Evolutionary conservation across 2,888 invertebrate genomes (phyloP).

Genomic region (Sarcophaga variegata): DNA sequence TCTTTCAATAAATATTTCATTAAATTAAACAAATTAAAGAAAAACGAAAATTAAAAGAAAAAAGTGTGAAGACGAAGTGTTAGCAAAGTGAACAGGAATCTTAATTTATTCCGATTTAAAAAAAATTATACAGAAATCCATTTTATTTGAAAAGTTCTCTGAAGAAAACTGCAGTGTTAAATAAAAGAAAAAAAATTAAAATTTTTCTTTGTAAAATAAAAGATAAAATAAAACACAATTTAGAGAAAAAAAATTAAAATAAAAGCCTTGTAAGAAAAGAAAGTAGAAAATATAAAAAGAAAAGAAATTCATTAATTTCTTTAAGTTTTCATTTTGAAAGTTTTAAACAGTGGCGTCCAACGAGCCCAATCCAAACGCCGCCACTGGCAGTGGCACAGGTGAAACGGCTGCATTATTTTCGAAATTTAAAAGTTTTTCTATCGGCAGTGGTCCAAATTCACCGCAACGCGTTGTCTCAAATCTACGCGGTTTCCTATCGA

Average conservation of each 20-base stretch:
- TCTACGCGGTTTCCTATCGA: constrained; percentile 88
- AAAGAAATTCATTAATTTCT: constrained; percentile 36
- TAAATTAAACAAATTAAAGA: constrained; percentile 26
- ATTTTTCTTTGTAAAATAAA: constrained; percentile 15
- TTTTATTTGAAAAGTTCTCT: neutral
- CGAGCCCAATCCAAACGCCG: constrained; percentile 79
- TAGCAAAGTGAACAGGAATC: constrained; percentile 43
- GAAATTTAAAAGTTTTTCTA: constrained; percentile 86
- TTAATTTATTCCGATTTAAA: neutral
- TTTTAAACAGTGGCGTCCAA: constrained; percentile 82
- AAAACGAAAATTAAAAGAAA: neutral
- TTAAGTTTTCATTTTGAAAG: constrained; percentile 41
- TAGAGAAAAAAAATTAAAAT: constrained; percentile 44
- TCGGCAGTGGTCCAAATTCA: constrained; percentile 86
- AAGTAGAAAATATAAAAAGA: neutral
- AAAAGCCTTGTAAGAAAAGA: constrained; percentile 36
- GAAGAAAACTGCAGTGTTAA: constrained; percentile 68
- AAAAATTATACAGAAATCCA: too few species aligned
- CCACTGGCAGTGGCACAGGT: constrained; percentile 73
- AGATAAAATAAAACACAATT: constrained; percentile 14
- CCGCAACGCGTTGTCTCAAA: constrained; percentile 88
- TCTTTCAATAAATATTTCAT: constrained; percentile 1
- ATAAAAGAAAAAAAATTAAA: constrained; percentile 25
- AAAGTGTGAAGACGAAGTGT: constrained; percentile 35
- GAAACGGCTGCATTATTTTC: constrained; percentile 85